These are phyloP conservation scores for Corvus cornix DNA, from an alignment of 2,113 vertebrate species.

Conservation along the genomic window DNA sequence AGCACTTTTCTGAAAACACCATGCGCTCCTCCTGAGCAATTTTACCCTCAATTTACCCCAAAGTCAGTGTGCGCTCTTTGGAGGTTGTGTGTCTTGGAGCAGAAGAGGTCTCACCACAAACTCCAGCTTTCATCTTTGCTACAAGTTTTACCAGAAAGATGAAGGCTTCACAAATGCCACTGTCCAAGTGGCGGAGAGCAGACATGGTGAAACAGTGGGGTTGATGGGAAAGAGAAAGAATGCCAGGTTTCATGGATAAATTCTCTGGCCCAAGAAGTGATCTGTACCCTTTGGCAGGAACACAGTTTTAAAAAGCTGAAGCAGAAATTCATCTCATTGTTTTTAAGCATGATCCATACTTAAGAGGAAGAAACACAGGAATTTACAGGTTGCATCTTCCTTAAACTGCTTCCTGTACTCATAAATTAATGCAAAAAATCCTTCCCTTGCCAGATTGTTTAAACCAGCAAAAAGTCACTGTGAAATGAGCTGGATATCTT, in stretches of 20 bases:
- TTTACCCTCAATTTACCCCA: neutral
- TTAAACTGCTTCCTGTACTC: slow-evolving; percentile 20
- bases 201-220: neutral
- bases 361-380: slow-evolving; percentile 34
- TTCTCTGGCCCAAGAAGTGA: neutral
- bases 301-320: neutral
- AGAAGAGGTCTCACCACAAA: neutral
- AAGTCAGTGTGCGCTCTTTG: neutral
- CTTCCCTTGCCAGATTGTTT: neutral
- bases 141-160: neutral
- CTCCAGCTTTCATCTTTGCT: neutral
- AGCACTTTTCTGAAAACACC: neutral
- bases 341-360: neutral
- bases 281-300: neutral
- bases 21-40: neutral
- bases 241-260: neutral
- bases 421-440: neutral
- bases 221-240: neutral
- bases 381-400: slow-evolving; percentile 18
- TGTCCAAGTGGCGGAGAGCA: accelerated
- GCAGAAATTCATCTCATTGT: neutral
- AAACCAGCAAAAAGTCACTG: neutral
- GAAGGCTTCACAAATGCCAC: neutral
- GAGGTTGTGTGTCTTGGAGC: neutral
- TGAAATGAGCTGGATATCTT: neutral